phyloP scores from a whole-genome alignment of 2,797 vertebrate genomes.

The Ficedula albicollis region DNA sequence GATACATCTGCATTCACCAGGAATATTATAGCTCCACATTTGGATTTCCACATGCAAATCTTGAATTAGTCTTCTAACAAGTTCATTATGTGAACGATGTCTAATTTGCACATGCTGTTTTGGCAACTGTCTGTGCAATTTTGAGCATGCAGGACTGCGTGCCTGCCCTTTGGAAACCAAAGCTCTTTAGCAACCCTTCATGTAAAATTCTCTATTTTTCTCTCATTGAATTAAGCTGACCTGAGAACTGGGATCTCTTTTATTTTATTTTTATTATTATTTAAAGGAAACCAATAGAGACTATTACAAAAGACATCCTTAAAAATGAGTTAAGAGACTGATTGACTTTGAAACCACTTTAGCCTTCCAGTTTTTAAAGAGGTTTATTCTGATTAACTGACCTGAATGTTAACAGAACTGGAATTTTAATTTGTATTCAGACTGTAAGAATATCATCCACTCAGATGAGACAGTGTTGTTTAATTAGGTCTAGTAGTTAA shows the following conservation, averaged over 20 bases:
- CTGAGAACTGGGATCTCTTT: constrained; percentile 4
- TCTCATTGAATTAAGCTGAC: constrained; percentile 39
- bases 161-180: constrained; percentile 56
- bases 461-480: constrained; percentile 74
- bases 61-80: constrained; percentile 69
- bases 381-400: constrained; percentile 74
- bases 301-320: constrained; percentile 38
- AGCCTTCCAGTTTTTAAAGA: constrained; percentile 67
- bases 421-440: constrained; percentile 80
- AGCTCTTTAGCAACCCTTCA: constrained; percentile 50
- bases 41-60: constrained; percentile 61
- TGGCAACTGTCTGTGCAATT: constrained; percentile 63
- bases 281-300: constrained; percentile 23
- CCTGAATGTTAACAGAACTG: constrained; percentile 75
- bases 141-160: constrained; percentile 44
- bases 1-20: constrained; percentile 61
- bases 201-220: constrained; percentile 35
- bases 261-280: not conserved
- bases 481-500: constrained; percentile 83
- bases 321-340: constrained; percentile 39
- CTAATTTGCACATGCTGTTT: constrained; percentile 69
- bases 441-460: constrained; percentile 66
- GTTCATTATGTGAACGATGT: constrained; percentile 63
- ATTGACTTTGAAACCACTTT: constrained; percentile 78
- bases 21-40: constrained; percentile 41